phyloP scores from a whole-genome alignment of 2,888 invertebrate genomes.

The Ectobius pallidus region DNA sequence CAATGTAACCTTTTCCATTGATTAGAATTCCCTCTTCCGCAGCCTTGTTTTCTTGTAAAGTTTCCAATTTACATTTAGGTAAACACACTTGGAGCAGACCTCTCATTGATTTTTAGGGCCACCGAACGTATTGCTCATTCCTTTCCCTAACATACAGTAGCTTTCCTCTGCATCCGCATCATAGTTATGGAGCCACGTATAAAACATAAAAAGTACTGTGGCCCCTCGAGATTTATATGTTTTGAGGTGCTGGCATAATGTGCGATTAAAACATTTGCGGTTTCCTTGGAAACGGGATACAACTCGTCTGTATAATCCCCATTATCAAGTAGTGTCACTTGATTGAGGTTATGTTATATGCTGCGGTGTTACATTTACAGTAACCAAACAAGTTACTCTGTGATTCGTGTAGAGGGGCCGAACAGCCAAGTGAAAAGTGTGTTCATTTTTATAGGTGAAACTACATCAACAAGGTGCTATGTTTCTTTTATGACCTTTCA shows the following conservation, averaged over 20 bases:
- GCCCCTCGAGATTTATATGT: background rate
- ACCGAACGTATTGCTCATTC: background rate
- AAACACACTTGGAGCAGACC: background rate
- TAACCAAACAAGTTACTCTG: background rate
- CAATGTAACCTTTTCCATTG: background rate
- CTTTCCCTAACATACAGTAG: background rate
- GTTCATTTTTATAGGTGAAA: background rate
- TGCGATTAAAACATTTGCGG: too few relatives aligned
- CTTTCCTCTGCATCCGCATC: background rate
- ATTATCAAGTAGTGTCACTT: too few relatives aligned
- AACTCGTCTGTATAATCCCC: too few relatives aligned
- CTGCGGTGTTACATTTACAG: background rate
- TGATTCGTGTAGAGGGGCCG: slow-evolving; percentile 4
- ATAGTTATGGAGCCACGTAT: slow-evolving; percentile 30
- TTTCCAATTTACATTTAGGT: background rate
- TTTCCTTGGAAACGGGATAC: too few relatives aligned
- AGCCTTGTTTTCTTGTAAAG: background rate
- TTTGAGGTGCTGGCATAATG: background rate
- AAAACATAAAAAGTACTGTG: slow-evolving; percentile 31
- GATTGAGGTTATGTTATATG: slow-evolving; percentile 18
- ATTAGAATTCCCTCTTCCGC: background rate
- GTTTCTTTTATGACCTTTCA: background rate
- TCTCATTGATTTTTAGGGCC: slow-evolving; percentile 28
- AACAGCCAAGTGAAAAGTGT: slow-evolving; percentile 1
- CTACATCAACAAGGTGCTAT: background rate